Percentiles rank a stretch among this genome's conserved stretches.
Evolutionary conservation across 2,113 vertebrate species (phyloP).

Genomic region (Bubo bubo): DNA sequence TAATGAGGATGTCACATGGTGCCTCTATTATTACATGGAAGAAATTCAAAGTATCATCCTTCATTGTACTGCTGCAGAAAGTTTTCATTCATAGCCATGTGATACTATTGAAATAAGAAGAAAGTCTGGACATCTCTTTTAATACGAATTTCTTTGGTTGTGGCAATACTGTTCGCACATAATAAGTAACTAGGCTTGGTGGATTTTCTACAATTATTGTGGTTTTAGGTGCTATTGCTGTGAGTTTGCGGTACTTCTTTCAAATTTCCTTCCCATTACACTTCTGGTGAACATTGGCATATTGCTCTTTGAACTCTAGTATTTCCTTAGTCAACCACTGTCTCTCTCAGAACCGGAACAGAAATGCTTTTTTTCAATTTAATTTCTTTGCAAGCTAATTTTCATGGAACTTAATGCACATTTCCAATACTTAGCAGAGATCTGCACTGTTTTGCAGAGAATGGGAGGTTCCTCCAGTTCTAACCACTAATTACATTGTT

Average conservation of each 20-base stretch:
- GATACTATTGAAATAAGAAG: neutral
- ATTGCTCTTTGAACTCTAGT: neutral
- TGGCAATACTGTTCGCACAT: neutral
- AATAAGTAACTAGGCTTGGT: neutral
- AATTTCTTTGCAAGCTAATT: constrained; percentile 2
- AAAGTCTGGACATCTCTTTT: neutral
- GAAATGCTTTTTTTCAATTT: neutral
- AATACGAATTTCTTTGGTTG: neutral
- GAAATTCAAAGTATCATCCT: neutral
- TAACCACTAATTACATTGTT: neutral
- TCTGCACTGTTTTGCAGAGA: neutral
- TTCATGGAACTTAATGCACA: neutral
- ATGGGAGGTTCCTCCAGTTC: neutral
- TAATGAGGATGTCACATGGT: neutral
- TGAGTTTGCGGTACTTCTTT: neutral
- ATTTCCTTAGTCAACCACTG: neutral
- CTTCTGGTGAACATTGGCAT: neutral
- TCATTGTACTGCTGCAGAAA: neutral
- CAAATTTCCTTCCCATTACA: neutral
- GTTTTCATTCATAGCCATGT: neutral
- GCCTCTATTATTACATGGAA: neutral
- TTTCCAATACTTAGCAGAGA: neutral
- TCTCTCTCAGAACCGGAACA: neutral
- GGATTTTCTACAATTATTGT: neutral
- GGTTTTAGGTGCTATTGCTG: neutral